Conservation (phyloP, 2,113 vertebrate species). For the Archilochus colubris region DNA sequence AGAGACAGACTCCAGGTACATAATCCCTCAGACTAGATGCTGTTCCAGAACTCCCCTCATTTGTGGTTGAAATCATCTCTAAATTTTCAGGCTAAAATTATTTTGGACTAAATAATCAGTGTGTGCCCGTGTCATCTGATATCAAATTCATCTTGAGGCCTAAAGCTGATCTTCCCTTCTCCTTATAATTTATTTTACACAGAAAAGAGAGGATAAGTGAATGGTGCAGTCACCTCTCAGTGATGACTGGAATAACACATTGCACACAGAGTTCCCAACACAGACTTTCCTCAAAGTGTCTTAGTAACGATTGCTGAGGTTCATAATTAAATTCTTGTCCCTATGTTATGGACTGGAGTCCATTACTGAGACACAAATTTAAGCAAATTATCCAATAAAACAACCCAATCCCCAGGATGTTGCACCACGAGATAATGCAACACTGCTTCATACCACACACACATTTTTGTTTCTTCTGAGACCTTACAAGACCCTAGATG, state of each 20-base stretch:
- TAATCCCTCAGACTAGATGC: not conserved
- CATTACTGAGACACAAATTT: not conserved
- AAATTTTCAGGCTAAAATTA: not conserved
- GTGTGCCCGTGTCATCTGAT: not conserved
- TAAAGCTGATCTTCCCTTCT: not conserved
- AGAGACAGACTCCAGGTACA: not conserved
- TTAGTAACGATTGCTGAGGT: not conserved
- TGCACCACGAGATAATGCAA: rapidly evolving
- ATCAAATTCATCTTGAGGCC: not conserved
- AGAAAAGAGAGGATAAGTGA: not conserved
- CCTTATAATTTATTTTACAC: not conserved
- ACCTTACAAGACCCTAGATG: rapidly evolving
- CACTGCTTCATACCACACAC: not conserved
- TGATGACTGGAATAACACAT: not conserved
- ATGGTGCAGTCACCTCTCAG: not conserved
- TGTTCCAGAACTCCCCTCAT: not conserved
- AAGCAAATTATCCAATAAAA: not conserved
- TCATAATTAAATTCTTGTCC: not conserved
- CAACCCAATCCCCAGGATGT: rapidly evolving
- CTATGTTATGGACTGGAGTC: not conserved
- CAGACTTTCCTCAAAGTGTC: not conserved
- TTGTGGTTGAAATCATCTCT: not conserved
- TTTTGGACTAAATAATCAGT: not conserved
- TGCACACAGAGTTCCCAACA: not conserved
- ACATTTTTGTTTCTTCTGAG: too few species aligned